Evolutionary conservation across 2,113 vertebrate genomes (phyloP).

Genomic region (Callopanchax toddi): DNA sequence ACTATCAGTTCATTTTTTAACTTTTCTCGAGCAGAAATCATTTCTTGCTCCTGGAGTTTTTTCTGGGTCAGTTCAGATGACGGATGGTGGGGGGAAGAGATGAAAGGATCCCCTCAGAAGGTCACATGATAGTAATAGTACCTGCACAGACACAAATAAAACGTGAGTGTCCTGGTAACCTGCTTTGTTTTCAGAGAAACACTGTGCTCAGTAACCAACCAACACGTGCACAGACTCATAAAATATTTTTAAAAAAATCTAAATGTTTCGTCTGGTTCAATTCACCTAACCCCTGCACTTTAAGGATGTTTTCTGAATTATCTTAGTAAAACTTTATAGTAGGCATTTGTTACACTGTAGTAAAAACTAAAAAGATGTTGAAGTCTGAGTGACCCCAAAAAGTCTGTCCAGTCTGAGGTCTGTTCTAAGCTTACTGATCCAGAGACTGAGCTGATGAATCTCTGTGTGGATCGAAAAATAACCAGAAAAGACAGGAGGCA

Average conservation of each 20-base stretch:
- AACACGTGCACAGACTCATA: slow-evolving; percentile 36
- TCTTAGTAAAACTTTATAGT: slow-evolving; percentile 4
- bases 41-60: slow-evolving; percentile 83
- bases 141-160: slow-evolving; percentile 46
- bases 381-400: slow-evolving; percentile 58
- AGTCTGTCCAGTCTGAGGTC: slow-evolving; percentile 34
- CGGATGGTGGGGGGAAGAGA: slow-evolving; percentile 15
- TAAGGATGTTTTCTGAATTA: slow-evolving; percentile 4
- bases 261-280: slow-evolving; percentile 17
- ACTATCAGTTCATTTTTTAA: no score
- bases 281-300: slow-evolving; percentile 13
- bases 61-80: slow-evolving; percentile 41
- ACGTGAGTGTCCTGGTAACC: slow-evolving; percentile 46
- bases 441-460: slow-evolving; percentile 52
- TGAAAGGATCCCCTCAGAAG: slow-evolving; percentile 48
- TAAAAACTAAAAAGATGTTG: neutral
- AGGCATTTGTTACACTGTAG: no score
- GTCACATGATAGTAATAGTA: slow-evolving; percentile 29
- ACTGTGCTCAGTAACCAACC: slow-evolving; percentile 23
- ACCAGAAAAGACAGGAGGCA: slow-evolving; percentile 42
- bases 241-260: no score
- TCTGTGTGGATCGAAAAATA: slow-evolving; percentile 64
- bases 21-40: no score
- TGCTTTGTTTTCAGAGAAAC: slow-evolving; percentile 52
- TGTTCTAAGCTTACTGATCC: slow-evolving; percentile 62